Conservation (phyloP, 2,113 vertebrate genomes). For the Astatoreochromis straeleni region DNA sequence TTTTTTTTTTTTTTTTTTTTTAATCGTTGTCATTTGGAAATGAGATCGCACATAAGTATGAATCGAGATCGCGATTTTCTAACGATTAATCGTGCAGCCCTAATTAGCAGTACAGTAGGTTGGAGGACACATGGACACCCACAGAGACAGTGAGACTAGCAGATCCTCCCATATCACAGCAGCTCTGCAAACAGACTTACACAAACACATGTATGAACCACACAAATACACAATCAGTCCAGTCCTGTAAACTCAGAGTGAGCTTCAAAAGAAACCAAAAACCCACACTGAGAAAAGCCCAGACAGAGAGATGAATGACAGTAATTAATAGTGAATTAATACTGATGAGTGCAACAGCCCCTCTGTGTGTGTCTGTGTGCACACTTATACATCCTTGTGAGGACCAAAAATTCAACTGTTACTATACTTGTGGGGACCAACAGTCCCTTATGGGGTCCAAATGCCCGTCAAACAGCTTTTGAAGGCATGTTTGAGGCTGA, state of each 20-base stretch:
- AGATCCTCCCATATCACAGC: neutral
- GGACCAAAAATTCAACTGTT: neutral
- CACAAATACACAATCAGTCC: neutral
- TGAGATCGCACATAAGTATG: too few species aligned
- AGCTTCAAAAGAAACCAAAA: neutral
- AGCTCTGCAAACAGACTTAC: neutral
- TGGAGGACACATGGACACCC: neutral
- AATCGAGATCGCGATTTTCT: too few species aligned
- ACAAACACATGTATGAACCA: neutral
- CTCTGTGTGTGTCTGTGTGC: neutral
- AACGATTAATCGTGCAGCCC: too few species aligned
- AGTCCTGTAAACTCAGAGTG: neutral
- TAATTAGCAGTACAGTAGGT: neutral
- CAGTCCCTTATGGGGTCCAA: neutral
- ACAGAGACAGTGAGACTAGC: neutral
- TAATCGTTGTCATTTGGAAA: too few species aligned
- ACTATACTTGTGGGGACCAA: neutral
- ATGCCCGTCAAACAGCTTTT: neutral
- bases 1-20: too few species aligned
- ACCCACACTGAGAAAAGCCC: neutral
- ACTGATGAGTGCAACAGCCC: neutral
- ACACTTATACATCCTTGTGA: neutral
- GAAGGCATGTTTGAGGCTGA: neutral
- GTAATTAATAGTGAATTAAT: neutral
- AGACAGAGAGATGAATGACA: neutral